Percentiles rank a stretch among this genome's conserved stretches.
Evolutionary conservation across 2,113 vertebrate genomes (phyloP).

Genomic region (Pomatostomus ruficeps): DNA sequence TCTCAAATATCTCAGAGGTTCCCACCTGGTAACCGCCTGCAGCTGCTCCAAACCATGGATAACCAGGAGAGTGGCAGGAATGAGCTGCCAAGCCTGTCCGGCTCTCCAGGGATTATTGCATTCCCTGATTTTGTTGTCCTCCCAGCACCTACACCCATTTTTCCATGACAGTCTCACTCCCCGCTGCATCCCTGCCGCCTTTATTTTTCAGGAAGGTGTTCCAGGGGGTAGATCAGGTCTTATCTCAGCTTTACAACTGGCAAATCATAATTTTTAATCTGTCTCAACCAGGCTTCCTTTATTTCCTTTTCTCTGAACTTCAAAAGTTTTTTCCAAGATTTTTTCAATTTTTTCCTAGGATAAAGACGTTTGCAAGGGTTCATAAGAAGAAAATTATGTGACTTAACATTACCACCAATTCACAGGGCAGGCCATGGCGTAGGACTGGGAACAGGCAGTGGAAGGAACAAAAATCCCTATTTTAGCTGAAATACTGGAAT

Average conservation of each 20-base stretch:
- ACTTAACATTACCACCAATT: not conserved
- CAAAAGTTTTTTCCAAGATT: not conserved
- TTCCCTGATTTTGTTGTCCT: not conserved
- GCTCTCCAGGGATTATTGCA: not conserved
- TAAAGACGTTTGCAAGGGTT: not conserved
- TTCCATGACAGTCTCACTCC: not conserved
- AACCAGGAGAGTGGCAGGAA: not conserved
- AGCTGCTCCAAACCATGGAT: not conserved
- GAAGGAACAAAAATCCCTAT: not conserved
- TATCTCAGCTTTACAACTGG: not conserved
- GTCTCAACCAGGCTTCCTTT: not conserved
- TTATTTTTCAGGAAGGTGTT: not conserved
- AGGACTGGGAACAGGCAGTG: not conserved
- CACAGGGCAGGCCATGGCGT: fast-evolving
- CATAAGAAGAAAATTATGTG: fast-evolving
- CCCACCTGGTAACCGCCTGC: not conserved
- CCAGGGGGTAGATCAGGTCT: not conserved
- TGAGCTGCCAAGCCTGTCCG: not conserved
- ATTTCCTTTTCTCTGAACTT: not conserved
- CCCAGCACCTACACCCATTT: not conserved
- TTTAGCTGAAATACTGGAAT: not conserved
- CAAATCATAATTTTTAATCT: not conserved
- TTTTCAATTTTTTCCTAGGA: not conserved
- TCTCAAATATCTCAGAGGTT: not conserved
- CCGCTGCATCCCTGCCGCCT: not conserved